Evolutionary conservation across 2,797 vertebrate genomes (phyloP).

Genomic region (Helarctos malayanus): DNA sequence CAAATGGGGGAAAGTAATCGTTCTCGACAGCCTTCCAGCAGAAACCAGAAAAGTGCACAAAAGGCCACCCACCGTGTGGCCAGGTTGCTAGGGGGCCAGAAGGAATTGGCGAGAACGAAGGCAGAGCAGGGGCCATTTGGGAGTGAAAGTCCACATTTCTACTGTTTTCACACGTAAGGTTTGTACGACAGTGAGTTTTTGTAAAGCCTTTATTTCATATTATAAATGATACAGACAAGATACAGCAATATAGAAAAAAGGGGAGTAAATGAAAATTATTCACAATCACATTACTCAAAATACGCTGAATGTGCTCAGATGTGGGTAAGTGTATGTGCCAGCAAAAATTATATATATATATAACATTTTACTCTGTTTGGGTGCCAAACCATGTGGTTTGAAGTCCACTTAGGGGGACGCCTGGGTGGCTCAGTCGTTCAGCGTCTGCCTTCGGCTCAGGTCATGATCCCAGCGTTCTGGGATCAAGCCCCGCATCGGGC

Average conservation of each 20-base stretch:
- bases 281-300: background rate
- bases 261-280: background rate
- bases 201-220: background rate
- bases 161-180: background rate
- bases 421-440: too few species aligned
- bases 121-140: accelerated
- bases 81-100: background rate
- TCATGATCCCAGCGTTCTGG: too few species aligned
- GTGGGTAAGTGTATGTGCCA: background rate
- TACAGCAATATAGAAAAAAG: background rate
- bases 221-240: background rate
- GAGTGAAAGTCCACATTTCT: background rate
- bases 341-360: background rate
- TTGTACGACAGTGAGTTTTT: background rate
- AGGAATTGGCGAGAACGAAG: background rate
- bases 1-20: background rate
- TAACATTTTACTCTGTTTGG: background rate
- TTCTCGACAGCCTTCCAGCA: background rate
- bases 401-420: background rate
- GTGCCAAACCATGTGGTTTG: background rate
- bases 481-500: too few species aligned
- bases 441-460: too few species aligned
- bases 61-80: background rate
- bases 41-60: background rate
- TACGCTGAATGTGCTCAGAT: background rate